A percentile compares a stretch with the other conserved stretches of the same genome.
Conservation (phyloP, 2,113 vertebrate genomes). For the Corythaeola cristata region DNA sequence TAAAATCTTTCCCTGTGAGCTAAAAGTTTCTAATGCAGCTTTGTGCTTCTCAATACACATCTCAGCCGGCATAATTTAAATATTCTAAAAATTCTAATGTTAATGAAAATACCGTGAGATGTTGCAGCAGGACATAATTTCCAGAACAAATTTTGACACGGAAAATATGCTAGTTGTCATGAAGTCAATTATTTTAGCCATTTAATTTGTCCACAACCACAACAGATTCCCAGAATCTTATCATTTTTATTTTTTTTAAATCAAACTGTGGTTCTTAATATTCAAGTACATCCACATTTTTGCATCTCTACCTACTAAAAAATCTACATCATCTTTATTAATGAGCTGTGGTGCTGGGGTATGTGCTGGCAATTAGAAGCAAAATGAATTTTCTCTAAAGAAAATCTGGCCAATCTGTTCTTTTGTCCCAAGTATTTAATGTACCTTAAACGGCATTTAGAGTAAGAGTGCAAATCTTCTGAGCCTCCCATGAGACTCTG, state of each 20-base stretch:
- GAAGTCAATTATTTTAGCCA: neutral
- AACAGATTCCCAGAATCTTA: neutral
- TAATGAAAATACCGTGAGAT: neutral
- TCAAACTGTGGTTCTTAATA: neutral
- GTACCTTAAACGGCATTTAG: neutral
- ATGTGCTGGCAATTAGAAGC: neutral
- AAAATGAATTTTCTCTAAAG: constrained; percentile 9
- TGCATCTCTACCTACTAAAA: neutral
- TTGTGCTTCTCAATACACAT: neutral
- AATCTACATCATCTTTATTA: neutral
- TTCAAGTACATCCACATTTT: neutral
- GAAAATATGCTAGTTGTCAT: neutral
- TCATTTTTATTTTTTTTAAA: too few species aligned
- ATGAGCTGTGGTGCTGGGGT: neutral
- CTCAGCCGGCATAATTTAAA: neutral
- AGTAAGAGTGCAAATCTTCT: neutral
- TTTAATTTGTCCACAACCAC: neutral
- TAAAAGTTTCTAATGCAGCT: neutral
- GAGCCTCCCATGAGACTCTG: neutral
- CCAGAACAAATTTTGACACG: neutral
- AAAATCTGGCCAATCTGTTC: neutral
- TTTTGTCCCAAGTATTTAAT: neutral
- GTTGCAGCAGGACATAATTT: neutral
- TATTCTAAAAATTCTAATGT: neutral
- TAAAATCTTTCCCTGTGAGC: neutral